These are phyloP conservation scores for Erebia palarica DNA, from an alignment of 2,888 invertebrate genomes.

Conservation along the genomic window DNA sequence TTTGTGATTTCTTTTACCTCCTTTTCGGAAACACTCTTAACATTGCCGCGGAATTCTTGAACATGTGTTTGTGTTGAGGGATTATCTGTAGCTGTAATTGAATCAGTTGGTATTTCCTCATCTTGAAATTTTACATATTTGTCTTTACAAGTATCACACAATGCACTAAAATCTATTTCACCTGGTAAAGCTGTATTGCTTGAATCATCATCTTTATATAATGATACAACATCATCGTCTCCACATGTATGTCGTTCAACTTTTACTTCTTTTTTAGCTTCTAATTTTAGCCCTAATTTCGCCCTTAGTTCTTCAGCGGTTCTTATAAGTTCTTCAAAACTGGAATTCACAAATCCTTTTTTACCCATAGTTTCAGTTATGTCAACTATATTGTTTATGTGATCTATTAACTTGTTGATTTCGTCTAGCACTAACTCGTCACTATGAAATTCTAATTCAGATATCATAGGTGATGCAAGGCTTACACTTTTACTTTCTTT, in stretches of 20 bases:
- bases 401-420: slow-evolving; percentile 44
- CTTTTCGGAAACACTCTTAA: slow-evolving; percentile 46
- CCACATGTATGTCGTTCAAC: neutral
- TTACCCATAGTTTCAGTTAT: slow-evolving; percentile 45
- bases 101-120: slow-evolving; percentile 22
- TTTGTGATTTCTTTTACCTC: slow-evolving; percentile 52
- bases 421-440: slow-evolving; percentile 29
- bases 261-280: slow-evolving; percentile 5
- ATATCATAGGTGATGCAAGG: slow-evolving; percentile 4
- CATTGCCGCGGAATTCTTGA: slow-evolving; percentile 12
- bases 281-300: slow-evolving; percentile 38
- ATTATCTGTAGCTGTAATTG: slow-evolving; percentile 5
- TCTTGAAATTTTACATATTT: slow-evolving; percentile 34
- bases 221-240: neutral
- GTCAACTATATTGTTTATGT: slow-evolving; percentile 46
- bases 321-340: slow-evolving; percentile 46
- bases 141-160: slow-evolving; percentile 42
- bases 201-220: slow-evolving; percentile 19
- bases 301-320: slow-evolving; percentile 45
- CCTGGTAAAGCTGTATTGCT: slow-evolving; percentile 9
- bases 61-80: slow-evolving; percentile 1
- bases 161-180: slow-evolving; percentile 32
- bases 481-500: slow-evolving; percentile 29
- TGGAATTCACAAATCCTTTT: slow-evolving; percentile 39
- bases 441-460: slow-evolving; percentile 25